A percentile compares a stretch with the other conserved stretches of the same genome.
phyloP scores from a whole-genome alignment of 2,797 vertebrate genomes.

The Melanotaenia boesemani region DNA sequence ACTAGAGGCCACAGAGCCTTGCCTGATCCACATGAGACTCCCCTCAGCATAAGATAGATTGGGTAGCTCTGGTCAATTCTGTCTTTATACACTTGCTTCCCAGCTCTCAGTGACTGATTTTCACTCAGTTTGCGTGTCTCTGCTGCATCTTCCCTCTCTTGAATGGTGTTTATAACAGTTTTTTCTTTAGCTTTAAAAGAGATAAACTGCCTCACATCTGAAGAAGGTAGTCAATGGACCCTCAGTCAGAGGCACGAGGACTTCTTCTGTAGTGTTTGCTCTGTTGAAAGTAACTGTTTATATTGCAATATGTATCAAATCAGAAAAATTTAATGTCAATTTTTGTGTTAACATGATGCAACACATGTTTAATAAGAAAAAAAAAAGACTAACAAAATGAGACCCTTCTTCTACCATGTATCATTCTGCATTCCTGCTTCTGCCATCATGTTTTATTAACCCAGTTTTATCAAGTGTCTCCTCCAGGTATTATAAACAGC shows the following conservation, averaged over 20 bases:
- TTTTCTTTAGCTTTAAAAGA: neutral
- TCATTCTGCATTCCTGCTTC: neutral
- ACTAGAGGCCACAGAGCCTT: neutral
- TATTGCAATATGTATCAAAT: neutral
- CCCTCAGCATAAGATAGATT: neutral
- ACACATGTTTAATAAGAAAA: neutral
- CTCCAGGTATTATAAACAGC: neutral
- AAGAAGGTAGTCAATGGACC: neutral
- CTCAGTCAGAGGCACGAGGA: neutral
- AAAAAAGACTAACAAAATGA: neutral
- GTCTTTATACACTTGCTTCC: neutral
- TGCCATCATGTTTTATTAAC: neutral
- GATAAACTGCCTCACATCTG: neutral
- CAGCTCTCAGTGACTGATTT: neutral
- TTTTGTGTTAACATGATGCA: neutral
- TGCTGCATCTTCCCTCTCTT: neutral
- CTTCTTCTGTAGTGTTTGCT: neutral
- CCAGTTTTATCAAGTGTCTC: neutral
- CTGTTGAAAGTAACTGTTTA: neutral
- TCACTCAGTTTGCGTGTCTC: neutral
- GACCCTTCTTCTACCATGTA: neutral
- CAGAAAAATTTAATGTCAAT: neutral
- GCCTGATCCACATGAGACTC: conserved; percentile 1
- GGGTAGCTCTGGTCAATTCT: neutral
- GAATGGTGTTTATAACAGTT: neutral